Conservation (phyloP, 2,113 vertebrate genomes). For the Varanus salvator region DNA sequence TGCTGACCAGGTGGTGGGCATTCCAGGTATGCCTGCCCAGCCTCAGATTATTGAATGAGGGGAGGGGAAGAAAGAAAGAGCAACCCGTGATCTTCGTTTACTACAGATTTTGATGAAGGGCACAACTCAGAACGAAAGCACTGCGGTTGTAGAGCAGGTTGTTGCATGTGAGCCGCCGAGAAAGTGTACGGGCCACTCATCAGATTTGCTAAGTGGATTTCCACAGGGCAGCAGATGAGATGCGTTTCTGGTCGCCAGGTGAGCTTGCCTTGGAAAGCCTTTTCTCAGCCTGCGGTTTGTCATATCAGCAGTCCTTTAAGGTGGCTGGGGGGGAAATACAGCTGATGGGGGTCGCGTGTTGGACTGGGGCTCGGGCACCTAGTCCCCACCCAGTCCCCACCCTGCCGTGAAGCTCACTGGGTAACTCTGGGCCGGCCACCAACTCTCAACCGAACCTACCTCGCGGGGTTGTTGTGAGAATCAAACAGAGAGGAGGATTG, state of each 20-base stretch:
- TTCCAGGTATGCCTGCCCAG: neutral
- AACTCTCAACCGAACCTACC: too few species aligned
- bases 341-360: too few species aligned
- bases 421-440: too few species aligned
- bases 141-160: neutral
- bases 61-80: neutral
- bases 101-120: neutral
- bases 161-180: constrained; percentile 38
- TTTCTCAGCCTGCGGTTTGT: constrained; percentile 22
- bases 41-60: neutral
- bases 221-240: constrained; percentile 63
- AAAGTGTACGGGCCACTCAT: constrained; percentile 35
- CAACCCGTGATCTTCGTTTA: neutral
- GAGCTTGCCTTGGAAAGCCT: constrained; percentile 43
- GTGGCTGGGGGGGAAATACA: neutral
- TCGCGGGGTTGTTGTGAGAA: too few species aligned
- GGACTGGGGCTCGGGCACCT: too few species aligned
- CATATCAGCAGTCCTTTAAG: neutral
- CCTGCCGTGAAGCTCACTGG: too few species aligned
- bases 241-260: constrained; percentile 65
- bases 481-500: too few species aligned
- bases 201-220: constrained; percentile 64
- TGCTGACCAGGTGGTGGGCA: neutral
- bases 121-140: neutral
- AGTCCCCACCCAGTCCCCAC: too few species aligned